Evolutionary conservation across 2,113 vertebrate species (phyloP), one percentile per base, ranked within the genome.

Genomic region (Chloroceryle aenea): DNA sequence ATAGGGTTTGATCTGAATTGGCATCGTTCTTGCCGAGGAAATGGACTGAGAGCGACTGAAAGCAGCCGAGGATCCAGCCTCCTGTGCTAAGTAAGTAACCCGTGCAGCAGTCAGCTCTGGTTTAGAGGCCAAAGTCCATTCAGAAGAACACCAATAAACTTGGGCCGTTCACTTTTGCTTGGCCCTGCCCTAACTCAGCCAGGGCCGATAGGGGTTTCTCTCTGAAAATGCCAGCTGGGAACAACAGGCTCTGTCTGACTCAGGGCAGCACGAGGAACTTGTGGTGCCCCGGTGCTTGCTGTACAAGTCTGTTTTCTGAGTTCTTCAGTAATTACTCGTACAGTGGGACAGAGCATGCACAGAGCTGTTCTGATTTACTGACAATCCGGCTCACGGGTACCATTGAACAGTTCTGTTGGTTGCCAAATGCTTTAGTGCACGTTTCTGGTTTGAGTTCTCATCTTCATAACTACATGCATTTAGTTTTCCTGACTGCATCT

Each of bases 1-100:
- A 88, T 59, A 6, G 89, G 71, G 63, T 43, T 94, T 93, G 93
- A 95, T 92, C 83, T 53, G 76, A 90, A 90, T 17, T 96, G 95
- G 94, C 89, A 89, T 22, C 23, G 5, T 7, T 71, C 61, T 68
- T 89, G 79, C 84, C 2, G 38, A 59, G n/a, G 34, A 86, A 86
- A 89, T 29, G 79, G 86, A 69, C 72, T 10, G 59, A 45, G 50
- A 69, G 72, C 13, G 6, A 61, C 55, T 21, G 55, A 27, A 20
- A 77, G 62, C 69, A 59, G 78, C 43, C 40, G 48, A 88, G 76
- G 79, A 93, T 18, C 27, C 81, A 75, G 77, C 43, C 76, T 76
- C 73, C 56, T 13, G 43, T 45, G 61, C 89, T 78, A 11, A 47
- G 64, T 72, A 53, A 91, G 77, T 36, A 34, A 50, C 40, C 63